Percentiles rank a stretch among this genome's conserved stretches.
Conservation (phyloP, 2,797 vertebrate species). For the Onychomys leucogaster region DNA sequence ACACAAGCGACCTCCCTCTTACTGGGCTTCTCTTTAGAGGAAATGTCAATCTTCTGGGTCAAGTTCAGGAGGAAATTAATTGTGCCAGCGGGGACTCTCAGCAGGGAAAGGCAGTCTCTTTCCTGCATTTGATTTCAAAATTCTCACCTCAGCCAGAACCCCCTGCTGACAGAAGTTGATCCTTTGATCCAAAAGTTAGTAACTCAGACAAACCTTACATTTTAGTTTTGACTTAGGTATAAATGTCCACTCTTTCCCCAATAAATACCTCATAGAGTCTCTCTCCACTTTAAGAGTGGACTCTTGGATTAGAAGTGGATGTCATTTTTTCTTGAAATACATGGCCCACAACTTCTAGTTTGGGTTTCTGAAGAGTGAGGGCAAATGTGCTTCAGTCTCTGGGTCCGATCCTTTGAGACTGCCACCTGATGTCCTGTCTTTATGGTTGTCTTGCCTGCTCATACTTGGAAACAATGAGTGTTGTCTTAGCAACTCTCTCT, state of each 20-base stretch:
- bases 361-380: constrained; percentile 20
- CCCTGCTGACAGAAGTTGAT: neutral
- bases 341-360: neutral
- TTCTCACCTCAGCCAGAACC: neutral
- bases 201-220: neutral
- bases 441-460: neutral
- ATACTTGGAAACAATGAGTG: neutral
- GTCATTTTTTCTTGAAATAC: neutral
- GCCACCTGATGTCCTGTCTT: neutral
- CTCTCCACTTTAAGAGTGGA: neutral
- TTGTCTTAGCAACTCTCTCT: neutral
- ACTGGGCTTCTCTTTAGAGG: constrained; percentile 43
- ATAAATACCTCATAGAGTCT: neutral
- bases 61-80: constrained; percentile 49
- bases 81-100: neutral
- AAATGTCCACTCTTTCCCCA: neutral
- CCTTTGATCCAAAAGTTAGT: constrained; percentile 1
- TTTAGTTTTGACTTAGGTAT: constrained; percentile 48
- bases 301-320: neutral
- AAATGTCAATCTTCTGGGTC: constrained; percentile 58
- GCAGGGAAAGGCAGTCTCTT: neutral
- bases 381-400: neutral
- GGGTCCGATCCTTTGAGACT: neutral
- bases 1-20: constrained; percentile 42
- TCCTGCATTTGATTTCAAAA: constrained; percentile 22